A percentile compares a stretch with the other conserved stretches of the same genome.
Evolutionary conservation across 2,797 vertebrate genomes (phyloP).

Genomic region (Chrosomus eos): DNA sequence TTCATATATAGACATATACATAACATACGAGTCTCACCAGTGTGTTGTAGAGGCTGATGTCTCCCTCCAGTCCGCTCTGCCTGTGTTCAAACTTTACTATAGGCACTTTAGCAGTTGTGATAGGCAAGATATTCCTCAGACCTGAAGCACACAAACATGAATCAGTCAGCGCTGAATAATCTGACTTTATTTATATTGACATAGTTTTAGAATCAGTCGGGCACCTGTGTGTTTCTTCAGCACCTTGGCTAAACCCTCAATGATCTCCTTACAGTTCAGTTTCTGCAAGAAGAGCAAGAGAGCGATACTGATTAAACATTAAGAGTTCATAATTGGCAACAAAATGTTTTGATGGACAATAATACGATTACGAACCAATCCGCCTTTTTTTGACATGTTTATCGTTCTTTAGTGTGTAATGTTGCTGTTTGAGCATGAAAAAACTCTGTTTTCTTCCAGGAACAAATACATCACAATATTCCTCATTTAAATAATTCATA

Average conservation of each 20-base stretch:
- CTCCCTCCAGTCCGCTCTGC: conserved; percentile 93
- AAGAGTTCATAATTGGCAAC: not conserved
- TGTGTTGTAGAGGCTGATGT: conserved; percentile 98
- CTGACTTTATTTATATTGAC: not conserved
- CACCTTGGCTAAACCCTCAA: conserved; percentile 95
- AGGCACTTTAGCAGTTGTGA: conserved; percentile 99
- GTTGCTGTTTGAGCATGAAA: too few relatives aligned
- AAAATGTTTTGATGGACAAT: not conserved
- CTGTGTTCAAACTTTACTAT: conserved; percentile 99
- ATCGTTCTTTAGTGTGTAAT: too few relatives aligned
- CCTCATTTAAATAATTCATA: too few relatives aligned
- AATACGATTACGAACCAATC: not conserved
- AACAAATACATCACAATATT: too few relatives aligned
- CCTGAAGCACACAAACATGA: conserved; percentile 73
- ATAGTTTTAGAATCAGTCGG: not conserved
- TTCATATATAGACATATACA: not conserved
- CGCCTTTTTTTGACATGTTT: too few relatives aligned
- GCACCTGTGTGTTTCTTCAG: conserved; percentile 95
- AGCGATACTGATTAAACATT: conserved; percentile 38
- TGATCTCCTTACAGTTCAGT: conserved; percentile 98
- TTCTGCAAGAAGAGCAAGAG: conserved; percentile 77
- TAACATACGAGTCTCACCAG: conserved; percentile 78
- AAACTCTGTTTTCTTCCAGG: too few relatives aligned
- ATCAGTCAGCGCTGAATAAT: not conserved
- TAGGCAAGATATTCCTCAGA: conserved; percentile 97